Base-by-base conservation (phyloP, 2,113 vertebrate species). In the Gavialis gangeticus region DNA sequence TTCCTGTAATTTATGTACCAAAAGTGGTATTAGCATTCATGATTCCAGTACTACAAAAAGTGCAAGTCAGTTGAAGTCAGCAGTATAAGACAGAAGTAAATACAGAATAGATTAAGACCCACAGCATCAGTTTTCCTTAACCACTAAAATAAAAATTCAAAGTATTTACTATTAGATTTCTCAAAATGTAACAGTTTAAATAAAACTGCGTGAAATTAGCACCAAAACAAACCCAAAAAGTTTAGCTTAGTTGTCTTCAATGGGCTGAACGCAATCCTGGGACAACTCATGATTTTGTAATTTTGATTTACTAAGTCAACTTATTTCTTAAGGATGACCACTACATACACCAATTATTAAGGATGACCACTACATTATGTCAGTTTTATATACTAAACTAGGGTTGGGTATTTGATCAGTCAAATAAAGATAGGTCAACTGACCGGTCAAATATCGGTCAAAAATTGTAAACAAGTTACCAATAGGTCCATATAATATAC, bases 141-240 rank as follows among this genome's bases (percentile, higher is more conserved):
- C 0, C 0, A 88, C 7, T 2, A 6, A 12, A 15, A 3, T 0
- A 3, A 34, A 75, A 12, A 0, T 12, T 0, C 18, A 25, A 3
- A 3, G 30, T 0, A 18, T 78, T 1, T 16, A 3, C 4, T n/a
- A 67, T 12, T 34, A 76, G 10, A 19, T 15, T 46, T 46, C 8
- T 46, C 46, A 46, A 46, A 46, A 46, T 46, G 3, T 0, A 81
- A 30, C 34, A 60, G 7, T 67, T 12, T 18, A 0, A 18, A 60
- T 54, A 4, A 0, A 1, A 28, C 15, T 11, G 21, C 9, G 2
- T 46, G 19, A 30, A 56, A 60, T 0, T 0, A 57, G 1, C 10
- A 22, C 46, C 46, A 46, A 46, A 46, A 46, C 46, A 9, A 46
- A 46, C 10, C 25, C 7, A n/a, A 9, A 30, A 10, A 24, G 28